A percentile compares a stretch with the other conserved stretches of the same genome.
Conservation (phyloP, 1,140 invertebrate genomes). For the Aphelenchoides avenae region DNA sequence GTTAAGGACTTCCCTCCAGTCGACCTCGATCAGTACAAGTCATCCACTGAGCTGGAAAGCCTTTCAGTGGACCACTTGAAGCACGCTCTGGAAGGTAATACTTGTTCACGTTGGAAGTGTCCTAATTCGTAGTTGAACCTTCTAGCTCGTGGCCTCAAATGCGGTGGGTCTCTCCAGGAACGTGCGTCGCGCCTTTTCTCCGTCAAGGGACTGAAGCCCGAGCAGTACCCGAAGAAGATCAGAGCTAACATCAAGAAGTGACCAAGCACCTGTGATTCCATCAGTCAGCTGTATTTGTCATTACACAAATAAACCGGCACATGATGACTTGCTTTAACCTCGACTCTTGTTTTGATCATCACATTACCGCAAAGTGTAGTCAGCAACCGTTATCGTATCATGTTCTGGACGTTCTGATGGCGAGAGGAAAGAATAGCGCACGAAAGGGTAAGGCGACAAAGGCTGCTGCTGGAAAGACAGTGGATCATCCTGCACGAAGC, state of each 20-base stretch:
- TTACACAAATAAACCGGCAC: too few species aligned
- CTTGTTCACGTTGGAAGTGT: conserved; percentile 5
- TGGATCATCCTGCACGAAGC: too few species aligned
- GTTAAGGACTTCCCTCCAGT: conserved; percentile 18
- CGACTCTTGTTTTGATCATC: not conserved
- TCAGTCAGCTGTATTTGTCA: too few species aligned
- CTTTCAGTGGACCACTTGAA: conserved; percentile 43
- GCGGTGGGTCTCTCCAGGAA: conserved; percentile 41
- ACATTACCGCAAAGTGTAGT: not conserved
- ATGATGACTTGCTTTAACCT: too few species aligned
- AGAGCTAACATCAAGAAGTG: conserved; percentile 28
- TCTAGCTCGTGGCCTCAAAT: conserved; percentile 45
- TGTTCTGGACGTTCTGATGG: conserved; percentile 1
- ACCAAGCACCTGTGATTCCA: too few species aligned
- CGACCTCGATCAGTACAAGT: conserved; percentile 17
- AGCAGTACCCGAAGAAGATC: conserved; percentile 42
- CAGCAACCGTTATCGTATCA: not conserved
- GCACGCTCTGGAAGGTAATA: conserved; percentile 39
- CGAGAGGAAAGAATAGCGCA: too few species aligned
- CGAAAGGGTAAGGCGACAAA: too few species aligned
- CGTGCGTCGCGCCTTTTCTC: conserved; percentile 40
- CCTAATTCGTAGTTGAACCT: too few species aligned
- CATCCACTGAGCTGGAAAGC: conserved; percentile 26
- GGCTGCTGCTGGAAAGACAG: too few species aligned
- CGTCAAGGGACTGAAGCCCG: conserved; percentile 33